Evolutionary conservation across 1,140 invertebrate genomes (phyloP).

Genomic region (Rhagoletis zephyria): DNA sequence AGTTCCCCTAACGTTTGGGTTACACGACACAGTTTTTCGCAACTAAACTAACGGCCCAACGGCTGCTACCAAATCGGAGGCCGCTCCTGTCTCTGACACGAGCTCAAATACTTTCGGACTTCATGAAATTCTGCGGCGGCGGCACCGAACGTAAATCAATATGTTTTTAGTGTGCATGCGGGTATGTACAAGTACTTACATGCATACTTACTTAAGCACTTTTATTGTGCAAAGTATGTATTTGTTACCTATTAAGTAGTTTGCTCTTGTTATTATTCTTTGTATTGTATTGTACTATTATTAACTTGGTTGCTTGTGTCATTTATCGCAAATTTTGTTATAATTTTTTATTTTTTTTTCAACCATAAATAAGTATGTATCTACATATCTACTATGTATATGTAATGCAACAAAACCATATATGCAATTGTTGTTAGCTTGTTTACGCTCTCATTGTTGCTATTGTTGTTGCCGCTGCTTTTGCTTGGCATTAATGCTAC

Average conservation of each 20-base stretch:
- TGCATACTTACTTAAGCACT: not conserved
- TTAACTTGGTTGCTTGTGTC: conserved; percentile 49
- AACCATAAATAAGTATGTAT: not conserved
- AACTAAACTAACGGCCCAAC: not conserved
- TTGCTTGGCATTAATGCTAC: not conserved
- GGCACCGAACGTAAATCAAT: conserved; percentile 18
- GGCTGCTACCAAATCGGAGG: not conserved
- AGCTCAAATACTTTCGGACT: conserved; percentile 26
- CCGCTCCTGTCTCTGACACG: conserved; percentile 14
- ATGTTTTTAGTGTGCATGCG: not conserved
- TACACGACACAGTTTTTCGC: too few relatives aligned
- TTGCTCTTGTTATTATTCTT: conserved; percentile 17
- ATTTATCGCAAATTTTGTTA: conserved; percentile 44
- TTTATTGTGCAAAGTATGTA: conserved; percentile 15
- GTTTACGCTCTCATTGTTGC: not conserved
- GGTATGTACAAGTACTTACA: not conserved
- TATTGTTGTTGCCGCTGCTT: not conserved
- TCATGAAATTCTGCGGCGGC: not conserved
- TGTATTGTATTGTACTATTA: not conserved
- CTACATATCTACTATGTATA: not conserved
- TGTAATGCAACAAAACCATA: not conserved
- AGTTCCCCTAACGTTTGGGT: too few relatives aligned
- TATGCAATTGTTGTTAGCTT: not conserved
- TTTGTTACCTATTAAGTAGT: conserved; percentile 35
- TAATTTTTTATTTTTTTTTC: not conserved